phyloP scores from a whole-genome alignment of 1,140 invertebrate genomes.

The Temnothorax curvispinosus region DNA sequence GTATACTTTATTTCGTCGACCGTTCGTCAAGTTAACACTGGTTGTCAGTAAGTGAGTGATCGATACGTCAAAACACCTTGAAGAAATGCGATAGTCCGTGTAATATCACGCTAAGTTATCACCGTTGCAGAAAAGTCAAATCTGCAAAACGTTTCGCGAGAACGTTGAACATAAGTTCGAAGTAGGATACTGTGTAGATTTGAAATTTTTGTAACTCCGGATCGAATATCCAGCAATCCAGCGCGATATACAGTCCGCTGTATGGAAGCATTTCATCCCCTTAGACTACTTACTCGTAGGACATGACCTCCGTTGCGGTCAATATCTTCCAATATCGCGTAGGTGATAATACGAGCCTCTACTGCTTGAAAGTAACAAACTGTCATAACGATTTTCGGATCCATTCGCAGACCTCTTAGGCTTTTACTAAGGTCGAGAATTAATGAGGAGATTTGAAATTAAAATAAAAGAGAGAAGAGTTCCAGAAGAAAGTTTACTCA shows the following conservation, averaged over 20 bases:
- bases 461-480: not conserved
- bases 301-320: conserved; percentile 48
- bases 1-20: conserved; percentile 35
- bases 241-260: not conserved
- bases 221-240: not conserved
- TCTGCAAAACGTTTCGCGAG: not conserved
- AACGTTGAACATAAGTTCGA: not conserved
- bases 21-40: conserved; percentile 39
- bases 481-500: not conserved
- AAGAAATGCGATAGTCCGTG: conserved; percentile 16
- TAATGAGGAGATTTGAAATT: not conserved
- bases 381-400: not conserved
- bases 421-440: not conserved
- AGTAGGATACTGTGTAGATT: not conserved
- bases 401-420: not conserved
- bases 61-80: conserved; percentile 62
- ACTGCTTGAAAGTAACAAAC: not conserved
- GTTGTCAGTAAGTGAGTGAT: conserved; percentile 49
- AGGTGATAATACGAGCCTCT: not conserved
- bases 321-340: conserved; percentile 33
- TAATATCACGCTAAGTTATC: not conserved
- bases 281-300: conserved; percentile 18
- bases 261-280: not conserved
- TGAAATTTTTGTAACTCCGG: not conserved
- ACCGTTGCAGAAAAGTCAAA: not conserved